These are phyloP conservation scores for Pygoscelis antarcticus DNA, from an alignment of 2,113 vertebrate species.

Conservation along the genomic window DNA sequence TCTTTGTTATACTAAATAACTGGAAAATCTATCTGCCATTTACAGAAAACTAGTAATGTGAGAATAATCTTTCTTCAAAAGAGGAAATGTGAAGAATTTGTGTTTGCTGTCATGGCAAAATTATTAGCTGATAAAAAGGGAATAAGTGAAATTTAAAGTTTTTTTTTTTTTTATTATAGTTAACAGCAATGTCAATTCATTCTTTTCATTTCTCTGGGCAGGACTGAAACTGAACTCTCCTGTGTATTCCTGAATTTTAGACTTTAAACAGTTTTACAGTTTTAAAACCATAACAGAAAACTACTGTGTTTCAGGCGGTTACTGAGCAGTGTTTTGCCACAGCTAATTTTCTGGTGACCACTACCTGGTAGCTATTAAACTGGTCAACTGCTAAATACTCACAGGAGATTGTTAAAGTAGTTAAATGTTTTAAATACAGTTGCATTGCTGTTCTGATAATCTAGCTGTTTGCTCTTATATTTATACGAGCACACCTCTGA, in stretches of 20 bases:
- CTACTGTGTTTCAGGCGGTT: background rate
- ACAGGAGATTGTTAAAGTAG: background rate
- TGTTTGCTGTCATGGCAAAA: background rate
- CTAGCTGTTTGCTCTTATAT: background rate
- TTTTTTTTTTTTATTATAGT: background rate
- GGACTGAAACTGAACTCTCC: background rate
- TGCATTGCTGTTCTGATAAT: background rate
- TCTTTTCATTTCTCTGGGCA: background rate
- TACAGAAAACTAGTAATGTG: background rate
- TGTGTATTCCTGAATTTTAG: background rate
- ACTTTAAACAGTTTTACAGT: background rate
- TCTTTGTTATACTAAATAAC: background rate
- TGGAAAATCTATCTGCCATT: background rate
- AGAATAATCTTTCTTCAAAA: background rate
- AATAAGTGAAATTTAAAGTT: background rate
- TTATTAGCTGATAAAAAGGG: background rate
- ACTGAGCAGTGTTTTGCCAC: background rate
- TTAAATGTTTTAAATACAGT: background rate
- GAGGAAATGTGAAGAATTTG: background rate
- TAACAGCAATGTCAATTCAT: background rate
- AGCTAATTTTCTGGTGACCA: background rate
- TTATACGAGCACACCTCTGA: background rate
- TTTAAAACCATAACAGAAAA: background rate
- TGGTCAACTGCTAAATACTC: background rate
- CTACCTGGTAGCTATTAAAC: background rate